These are phyloP conservation scores for Achroia grisella DNA, from an alignment of 1,140 invertebrate species.

Conservation along the genomic window DNA sequence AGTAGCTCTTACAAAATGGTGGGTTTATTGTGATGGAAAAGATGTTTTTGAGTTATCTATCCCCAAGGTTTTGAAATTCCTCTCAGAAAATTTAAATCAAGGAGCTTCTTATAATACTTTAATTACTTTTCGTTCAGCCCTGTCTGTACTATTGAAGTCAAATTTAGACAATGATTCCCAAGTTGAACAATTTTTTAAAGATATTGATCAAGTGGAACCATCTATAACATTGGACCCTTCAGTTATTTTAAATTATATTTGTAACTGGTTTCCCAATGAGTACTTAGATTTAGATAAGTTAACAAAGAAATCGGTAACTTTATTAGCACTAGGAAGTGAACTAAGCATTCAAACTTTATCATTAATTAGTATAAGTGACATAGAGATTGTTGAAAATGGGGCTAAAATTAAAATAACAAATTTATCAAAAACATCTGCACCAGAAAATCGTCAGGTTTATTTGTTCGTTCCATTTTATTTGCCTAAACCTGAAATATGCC, in stretches of 20 bases:
- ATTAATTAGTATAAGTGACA: not conserved
- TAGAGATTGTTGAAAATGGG: not conserved
- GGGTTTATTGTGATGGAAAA: not conserved
- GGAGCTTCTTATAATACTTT: constrained; percentile 1
- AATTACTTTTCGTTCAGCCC: constrained; percentile 3
- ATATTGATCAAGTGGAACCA: constrained; percentile 16
- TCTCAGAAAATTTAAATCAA: not conserved
- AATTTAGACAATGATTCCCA: too few relatives aligned
- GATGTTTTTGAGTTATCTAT: not conserved
- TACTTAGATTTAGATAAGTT: not conserved
- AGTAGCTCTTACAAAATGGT: not conserved
- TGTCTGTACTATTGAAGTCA: constrained; percentile 2
- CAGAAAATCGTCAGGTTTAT: not conserved
- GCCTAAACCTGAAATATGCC: not conserved
- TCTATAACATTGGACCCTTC: constrained; percentile 20
- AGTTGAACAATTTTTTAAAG: constrained; percentile 22
- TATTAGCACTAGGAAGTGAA: not conserved
- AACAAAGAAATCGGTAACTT: not conserved
- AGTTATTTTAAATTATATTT: constrained; percentile 7
- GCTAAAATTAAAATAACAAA: not conserved
- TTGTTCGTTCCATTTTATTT: not conserved
- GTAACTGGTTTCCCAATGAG: not conserved
- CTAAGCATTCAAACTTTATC: constrained; percentile 1
- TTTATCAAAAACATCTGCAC: not conserved
- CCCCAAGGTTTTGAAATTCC: constrained; percentile 1